A percentile compares a stretch with the other conserved stretches of the same genome.
phyloP scores from a whole-genome alignment of 2,888 invertebrate species.

The Empis stercorea region DNA sequence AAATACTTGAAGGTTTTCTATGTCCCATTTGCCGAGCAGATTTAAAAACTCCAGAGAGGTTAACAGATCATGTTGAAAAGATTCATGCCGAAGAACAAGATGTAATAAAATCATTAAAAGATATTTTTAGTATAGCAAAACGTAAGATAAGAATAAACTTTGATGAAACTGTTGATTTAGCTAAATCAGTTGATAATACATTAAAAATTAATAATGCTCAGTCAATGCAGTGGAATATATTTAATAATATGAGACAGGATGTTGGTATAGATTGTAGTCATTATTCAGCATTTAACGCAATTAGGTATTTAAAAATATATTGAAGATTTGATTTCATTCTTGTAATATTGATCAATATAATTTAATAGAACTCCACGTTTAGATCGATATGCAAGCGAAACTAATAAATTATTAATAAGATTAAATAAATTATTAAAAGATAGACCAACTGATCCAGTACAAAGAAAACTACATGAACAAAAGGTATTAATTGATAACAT shows the following conservation, averaged over 20 bases:
- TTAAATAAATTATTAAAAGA: conserved; percentile 80
- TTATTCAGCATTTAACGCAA: conserved; percentile 62
- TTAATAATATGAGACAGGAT: conserved; percentile 33
- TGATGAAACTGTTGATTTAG: conserved; percentile 51
- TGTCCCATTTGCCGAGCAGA: conserved; percentile 92
- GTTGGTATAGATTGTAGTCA: conserved; percentile 41
- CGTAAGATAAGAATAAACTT: conserved; percentile 65
- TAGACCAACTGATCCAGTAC: conserved; percentile 57
- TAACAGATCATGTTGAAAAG: conserved; percentile 81
- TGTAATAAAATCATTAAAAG: conserved; percentile 65
- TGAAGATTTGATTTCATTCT: conserved; percentile 1
- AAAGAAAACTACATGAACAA: conserved; percentile 60
- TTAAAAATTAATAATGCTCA: conserved; percentile 24
- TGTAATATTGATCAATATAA: conserved; percentile 13
- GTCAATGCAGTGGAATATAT: conserved; percentile 19
- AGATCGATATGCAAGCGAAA: conserved; percentile 85
- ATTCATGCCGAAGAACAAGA: conserved; percentile 79
- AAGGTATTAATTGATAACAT: conserved; percentile 32
- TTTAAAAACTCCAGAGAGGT: conserved; percentile 66
- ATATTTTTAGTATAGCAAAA: conserved; percentile 80
- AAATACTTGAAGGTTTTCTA: conserved; percentile 69
- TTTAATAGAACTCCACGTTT: conserved; percentile 48
- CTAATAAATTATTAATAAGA: conserved; percentile 88
- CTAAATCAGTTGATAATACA: conserved; percentile 44
- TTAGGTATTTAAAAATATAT: conserved; percentile 34